A percentile compares a stretch with the other conserved stretches of the same genome.
Evolutionary conservation across 2,113 vertebrate genomes (phyloP).

Genomic region (Bungarus multicinctus): DNA sequence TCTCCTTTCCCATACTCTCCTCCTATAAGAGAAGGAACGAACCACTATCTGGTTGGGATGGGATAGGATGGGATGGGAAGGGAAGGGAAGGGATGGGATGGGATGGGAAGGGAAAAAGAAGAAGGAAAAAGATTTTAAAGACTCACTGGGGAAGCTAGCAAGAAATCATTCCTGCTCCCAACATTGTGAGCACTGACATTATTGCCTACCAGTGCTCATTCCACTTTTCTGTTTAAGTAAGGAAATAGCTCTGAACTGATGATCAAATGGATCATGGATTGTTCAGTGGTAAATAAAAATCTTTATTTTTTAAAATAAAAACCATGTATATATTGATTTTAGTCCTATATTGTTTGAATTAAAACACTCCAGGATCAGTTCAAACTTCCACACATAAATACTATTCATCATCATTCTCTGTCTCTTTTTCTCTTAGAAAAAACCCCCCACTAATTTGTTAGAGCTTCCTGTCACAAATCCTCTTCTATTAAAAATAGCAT

Average conservation of each 20-base stretch:
- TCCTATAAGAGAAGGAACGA: too few species aligned
- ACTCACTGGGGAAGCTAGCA: too few species aligned
- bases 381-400: slow-evolving; percentile 31
- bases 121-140: too few species aligned
- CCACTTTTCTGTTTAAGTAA: background rate
- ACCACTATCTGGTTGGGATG: too few species aligned
- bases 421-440: background rate
- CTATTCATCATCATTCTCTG: background rate
- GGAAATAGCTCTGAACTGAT: background rate
- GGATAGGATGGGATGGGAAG: too few species aligned
- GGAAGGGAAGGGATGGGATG: too few species aligned
- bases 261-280: background rate
- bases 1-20: too few species aligned
- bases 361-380: slow-evolving; percentile 34
- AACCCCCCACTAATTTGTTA: background rate
- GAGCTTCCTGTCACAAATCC: background rate
- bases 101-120: too few species aligned
- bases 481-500: background rate
- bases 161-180: too few species aligned
- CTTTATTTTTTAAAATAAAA: too few species aligned
- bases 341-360: slow-evolving; percentile 31
- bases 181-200: too few species aligned
- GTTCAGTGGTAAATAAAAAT: slow-evolving; percentile 45
- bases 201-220: background rate
- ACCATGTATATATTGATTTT: slow-evolving; percentile 35